Conservation (phyloP, 2,797 vertebrate genomes). For the Avahi laniger region DNA sequence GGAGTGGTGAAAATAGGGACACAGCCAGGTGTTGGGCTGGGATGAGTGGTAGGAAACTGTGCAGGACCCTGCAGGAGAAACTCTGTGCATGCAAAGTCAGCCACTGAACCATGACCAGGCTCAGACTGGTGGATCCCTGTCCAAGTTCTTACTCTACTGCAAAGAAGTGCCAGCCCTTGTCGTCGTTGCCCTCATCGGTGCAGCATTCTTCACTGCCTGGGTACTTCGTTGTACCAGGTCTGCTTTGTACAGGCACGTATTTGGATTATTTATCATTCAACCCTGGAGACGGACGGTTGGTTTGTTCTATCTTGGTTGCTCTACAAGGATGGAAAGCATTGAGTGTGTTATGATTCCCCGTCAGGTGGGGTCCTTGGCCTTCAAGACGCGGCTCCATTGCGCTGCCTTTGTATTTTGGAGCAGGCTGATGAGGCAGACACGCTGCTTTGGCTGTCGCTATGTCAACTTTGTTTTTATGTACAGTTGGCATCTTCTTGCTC, state of each 20-base stretch:
- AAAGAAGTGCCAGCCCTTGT: neutral
- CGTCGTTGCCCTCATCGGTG: no score
- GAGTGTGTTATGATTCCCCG: neutral
- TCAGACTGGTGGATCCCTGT: neutral
- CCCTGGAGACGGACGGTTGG: neutral
- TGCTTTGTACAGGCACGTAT: neutral
- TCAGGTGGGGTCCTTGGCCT: neutral
- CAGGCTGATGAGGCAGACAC: neutral
- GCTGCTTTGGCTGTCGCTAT: neutral
- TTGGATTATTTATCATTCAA: neutral
- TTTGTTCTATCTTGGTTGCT: neutral
- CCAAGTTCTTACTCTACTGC: neutral
- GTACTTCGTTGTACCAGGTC: neutral
- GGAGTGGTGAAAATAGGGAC: neutral
- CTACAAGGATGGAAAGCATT: neutral
- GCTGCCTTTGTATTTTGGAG: neutral
- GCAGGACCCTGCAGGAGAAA: neutral
- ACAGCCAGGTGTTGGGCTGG: neutral
- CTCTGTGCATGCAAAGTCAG: neutral
- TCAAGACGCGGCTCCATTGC: neutral
- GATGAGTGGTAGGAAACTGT: neutral
- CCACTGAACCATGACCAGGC: neutral
- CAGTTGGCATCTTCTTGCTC: neutral
- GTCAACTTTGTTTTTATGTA: neutral
- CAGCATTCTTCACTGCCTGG: neutral